Evolutionary conservation across 2,888 invertebrate species (phyloP).

Genomic region (Folsomia manolachei): DNA sequence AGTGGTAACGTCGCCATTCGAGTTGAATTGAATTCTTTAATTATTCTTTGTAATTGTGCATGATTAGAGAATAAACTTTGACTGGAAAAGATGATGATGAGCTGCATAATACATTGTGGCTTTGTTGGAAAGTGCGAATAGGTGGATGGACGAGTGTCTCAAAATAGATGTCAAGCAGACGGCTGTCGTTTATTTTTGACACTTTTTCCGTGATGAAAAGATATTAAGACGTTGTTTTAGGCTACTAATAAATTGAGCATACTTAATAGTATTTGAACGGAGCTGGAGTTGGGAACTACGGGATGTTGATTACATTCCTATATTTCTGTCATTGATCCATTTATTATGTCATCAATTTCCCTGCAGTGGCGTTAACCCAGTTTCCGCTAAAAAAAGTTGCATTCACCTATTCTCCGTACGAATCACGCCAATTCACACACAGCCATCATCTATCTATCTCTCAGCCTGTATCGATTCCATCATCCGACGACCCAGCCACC

Average conservation of each 20-base stretch:
- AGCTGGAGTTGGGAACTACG: too few species aligned
- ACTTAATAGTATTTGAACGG: too few species aligned
- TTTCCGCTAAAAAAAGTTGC: constrained; percentile 24
- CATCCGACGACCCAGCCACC: too few species aligned
- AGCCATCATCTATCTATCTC: too few species aligned
- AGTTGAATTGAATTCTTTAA: neutral
- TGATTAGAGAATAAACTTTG: neutral
- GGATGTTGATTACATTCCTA: neutral
- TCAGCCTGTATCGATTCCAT: too few species aligned
- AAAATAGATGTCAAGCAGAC: constrained; percentile 46
- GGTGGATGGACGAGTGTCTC: constrained; percentile 29
- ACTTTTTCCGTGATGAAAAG: constrained; percentile 47
- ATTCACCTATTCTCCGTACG: neutral
- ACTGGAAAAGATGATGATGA: too few species aligned
- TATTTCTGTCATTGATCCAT: constrained; percentile 37
- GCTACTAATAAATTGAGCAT: too few species aligned
- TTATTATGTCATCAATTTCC: constrained; percentile 49
- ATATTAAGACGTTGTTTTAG: constrained; percentile 35
- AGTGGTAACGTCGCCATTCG: neutral
- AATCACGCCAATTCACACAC: neutral
- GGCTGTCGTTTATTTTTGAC: constrained; percentile 49
- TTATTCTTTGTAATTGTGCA: neutral
- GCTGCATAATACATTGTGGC: too few species aligned
- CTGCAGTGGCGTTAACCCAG: constrained; percentile 38
- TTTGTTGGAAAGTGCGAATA: neutral